Conservation (phyloP, 2,113 vertebrate species). For the Eubucco bourcierii region DNA sequence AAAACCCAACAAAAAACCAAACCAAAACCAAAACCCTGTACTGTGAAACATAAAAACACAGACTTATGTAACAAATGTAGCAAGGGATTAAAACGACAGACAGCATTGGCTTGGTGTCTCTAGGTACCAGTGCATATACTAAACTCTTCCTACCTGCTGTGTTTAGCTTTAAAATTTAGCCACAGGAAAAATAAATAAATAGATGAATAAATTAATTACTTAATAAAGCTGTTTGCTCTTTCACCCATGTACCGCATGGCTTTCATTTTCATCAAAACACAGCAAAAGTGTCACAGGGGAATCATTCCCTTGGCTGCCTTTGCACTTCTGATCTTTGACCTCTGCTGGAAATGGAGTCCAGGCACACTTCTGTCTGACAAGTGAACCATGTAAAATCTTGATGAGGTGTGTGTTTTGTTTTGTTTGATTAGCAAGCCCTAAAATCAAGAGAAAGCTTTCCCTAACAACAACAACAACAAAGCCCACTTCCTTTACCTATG, state of each 20-base stretch:
- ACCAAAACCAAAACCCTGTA: neutral
- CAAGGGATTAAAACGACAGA: neutral
- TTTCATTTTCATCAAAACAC: constrained; percentile 65
- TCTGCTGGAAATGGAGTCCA: constrained; percentile 56
- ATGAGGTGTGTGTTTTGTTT: constrained; percentile 49
- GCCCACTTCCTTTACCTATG: neutral
- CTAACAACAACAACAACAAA: neutral
- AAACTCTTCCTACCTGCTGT: constrained; percentile 32
- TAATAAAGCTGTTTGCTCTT: constrained; percentile 28
- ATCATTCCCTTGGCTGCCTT: constrained; percentile 34
- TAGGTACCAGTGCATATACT: neutral
- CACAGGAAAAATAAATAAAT: neutral
- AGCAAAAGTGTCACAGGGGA: constrained; percentile 55
- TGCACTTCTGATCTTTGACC: constrained; percentile 61
- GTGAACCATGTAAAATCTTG: constrained; percentile 58
- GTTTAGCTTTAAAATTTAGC: constrained; percentile 25
- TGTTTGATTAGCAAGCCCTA: constrained; percentile 51
- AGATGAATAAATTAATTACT: neutral
- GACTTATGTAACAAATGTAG: neutral
- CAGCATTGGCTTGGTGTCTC: neutral
- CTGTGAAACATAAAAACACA: neutral
- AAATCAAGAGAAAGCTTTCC: neutral
- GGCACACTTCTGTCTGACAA: constrained; percentile 55
- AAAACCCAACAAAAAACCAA: neutral
- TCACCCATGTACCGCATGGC: constrained; percentile 22